These are phyloP conservation scores for Oscheius onirici DNA, from an alignment of 2,888 invertebrate species.

Conservation along the genomic window DNA sequence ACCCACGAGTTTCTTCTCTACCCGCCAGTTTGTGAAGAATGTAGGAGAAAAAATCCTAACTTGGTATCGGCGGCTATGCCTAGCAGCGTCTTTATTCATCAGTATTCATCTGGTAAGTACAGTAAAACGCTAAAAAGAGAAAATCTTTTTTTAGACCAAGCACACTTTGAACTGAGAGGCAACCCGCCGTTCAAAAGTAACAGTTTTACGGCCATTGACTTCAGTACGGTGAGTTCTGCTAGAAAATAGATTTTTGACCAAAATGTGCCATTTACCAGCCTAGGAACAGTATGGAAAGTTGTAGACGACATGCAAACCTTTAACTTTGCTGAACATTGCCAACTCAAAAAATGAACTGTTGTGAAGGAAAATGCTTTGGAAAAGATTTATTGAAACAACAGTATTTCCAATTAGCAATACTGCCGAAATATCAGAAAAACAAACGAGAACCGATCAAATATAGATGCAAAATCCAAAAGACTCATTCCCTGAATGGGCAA, in stretches of 20 bases:
- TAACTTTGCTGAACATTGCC: no score
- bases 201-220: conserved; percentile 70
- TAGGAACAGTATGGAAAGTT: neutral
- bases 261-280: neutral
- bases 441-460: no score
- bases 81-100: conserved; percentile 56
- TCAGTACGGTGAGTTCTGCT: conserved; percentile 60
- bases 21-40: conserved; percentile 70
- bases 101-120: conserved; percentile 47
- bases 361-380: no score
- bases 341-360: no score
- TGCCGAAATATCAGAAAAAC: no score
- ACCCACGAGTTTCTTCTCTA: conserved; percentile 62
- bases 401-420: no score
- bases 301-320: neutral
- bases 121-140: no score
- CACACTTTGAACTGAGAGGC: conserved; percentile 67
- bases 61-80: conserved; percentile 53
- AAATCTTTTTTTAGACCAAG: conserved; percentile 55
- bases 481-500: no score
- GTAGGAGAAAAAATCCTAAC: conserved; percentile 64
- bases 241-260: no score
- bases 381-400: no score
- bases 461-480: no score
- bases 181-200: conserved; percentile 69